Evolutionary conservation across 2,888 invertebrate genomes (phyloP).

Genomic region (Apeira syringaria): DNA sequence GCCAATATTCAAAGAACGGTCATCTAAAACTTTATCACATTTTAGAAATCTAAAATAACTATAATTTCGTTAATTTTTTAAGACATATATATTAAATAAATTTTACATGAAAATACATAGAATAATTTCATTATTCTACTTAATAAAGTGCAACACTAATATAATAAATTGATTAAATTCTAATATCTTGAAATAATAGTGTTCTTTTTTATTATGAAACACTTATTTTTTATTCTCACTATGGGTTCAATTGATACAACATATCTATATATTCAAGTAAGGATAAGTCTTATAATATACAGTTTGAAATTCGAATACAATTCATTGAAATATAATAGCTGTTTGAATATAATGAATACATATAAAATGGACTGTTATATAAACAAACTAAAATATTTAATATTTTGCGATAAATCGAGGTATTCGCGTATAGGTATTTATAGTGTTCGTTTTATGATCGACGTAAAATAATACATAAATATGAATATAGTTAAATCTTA

Average conservation of each 20-base stretch:
- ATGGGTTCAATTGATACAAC: slow-evolving; percentile 34
- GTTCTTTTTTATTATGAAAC: slow-evolving; percentile 19
- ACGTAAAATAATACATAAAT: too few relatives aligned
- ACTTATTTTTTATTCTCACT: slow-evolving; percentile 45
- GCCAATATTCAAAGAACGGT: slow-evolving; percentile 51
- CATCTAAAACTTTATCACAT: slow-evolving; percentile 43
- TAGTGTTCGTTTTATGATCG: too few relatives aligned
- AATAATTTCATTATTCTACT: slow-evolving; percentile 57
- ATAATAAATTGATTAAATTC: slow-evolving; percentile 39
- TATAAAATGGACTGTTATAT: too few relatives aligned
- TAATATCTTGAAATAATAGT: slow-evolving; percentile 34
- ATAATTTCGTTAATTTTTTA: slow-evolving; percentile 42
- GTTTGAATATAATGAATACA: too few relatives aligned
- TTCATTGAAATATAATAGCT: too few relatives aligned
- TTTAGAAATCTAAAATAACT: slow-evolving; percentile 44
- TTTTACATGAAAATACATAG: slow-evolving; percentile 40
- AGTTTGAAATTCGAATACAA: neutral
- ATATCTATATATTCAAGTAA: slow-evolving; percentile 18
- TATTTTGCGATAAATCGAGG: too few relatives aligned
- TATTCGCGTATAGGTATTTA: too few relatives aligned
- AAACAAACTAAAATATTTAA: too few relatives aligned
- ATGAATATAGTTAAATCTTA: too few relatives aligned
- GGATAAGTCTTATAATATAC: slow-evolving; percentile 17
- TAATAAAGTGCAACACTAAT: slow-evolving; percentile 52
- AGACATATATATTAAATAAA: slow-evolving; percentile 29